Conservation (phyloP, 1,140 invertebrate genomes). For the Drosophila parabipectinata region DNA sequence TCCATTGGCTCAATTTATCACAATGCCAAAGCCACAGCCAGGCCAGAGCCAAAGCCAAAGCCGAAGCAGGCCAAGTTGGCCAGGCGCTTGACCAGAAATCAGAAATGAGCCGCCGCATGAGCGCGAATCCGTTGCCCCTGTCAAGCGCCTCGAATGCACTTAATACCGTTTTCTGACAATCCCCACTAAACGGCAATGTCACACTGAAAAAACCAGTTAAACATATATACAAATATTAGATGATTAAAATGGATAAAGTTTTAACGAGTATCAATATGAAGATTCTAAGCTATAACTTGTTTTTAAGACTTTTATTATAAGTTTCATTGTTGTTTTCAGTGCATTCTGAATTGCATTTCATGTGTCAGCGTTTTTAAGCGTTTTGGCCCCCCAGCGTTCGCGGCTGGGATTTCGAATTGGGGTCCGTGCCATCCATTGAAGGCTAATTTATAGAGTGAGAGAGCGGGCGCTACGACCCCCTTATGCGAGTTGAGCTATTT, state of each 20-base stretch:
- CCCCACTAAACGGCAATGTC: not conserved
- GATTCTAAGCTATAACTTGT: too few relatives aligned
- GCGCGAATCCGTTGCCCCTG: constrained; percentile 39
- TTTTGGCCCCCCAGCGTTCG: constrained; percentile 16
- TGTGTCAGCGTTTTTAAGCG: constrained; percentile 70
- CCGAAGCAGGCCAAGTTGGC: constrained; percentile 29
- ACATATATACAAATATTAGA: too few relatives aligned
- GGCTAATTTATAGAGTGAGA: constrained; percentile 42
- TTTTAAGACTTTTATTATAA: too few relatives aligned
- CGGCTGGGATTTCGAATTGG: constrained; percentile 19
- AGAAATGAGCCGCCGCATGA: constrained; percentile 32
- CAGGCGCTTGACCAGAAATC: constrained; percentile 48
- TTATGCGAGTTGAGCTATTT: constrained; percentile 23
- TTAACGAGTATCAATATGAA: too few relatives aligned
- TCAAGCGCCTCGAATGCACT: constrained; percentile 69
- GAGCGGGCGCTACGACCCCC: not conserved
- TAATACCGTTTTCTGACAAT: constrained; percentile 64
- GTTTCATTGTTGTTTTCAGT: not conserved
- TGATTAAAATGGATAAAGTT: too few relatives aligned
- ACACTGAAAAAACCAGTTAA: not conserved
- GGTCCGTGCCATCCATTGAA: constrained; percentile 27
- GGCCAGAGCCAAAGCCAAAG: not conserved
- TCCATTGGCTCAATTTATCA: constrained; percentile 73
- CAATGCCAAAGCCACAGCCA: constrained; percentile 36
- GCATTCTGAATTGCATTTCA: constrained; percentile 68